Evolutionary conservation across 1,140 invertebrate genomes (phyloP).

Genomic region (Brachionus calyciflorus): DNA sequence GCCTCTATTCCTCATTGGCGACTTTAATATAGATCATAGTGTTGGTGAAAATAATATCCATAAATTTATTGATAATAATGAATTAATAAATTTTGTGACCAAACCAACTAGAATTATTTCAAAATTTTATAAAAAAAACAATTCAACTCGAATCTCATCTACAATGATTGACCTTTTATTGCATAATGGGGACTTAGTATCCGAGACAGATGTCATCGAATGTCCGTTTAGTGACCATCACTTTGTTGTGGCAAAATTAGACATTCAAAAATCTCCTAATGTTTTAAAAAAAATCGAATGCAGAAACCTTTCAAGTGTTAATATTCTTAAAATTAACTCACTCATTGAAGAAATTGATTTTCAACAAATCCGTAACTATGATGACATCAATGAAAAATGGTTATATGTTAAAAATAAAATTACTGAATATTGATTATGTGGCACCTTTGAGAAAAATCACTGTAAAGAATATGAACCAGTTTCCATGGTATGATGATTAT

Average conservation of each 20-base stretch:
- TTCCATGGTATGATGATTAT: too few relatives aligned
- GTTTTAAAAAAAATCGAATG: not conserved
- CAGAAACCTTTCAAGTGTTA: not conserved
- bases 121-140: not conserved
- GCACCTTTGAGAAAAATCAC: too few relatives aligned
- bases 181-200: not conserved
- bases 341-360: not conserved
- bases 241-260: not conserved
- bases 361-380: not conserved
- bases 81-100: too few relatives aligned
- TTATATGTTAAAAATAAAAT: not conserved
- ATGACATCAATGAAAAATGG: not conserved
- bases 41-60: too few relatives aligned
- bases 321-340: too few relatives aligned
- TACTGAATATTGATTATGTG: not conserved
- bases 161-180: not conserved
- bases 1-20: too few relatives aligned
- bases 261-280: not conserved
- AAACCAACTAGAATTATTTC: not conserved
- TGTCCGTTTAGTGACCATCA: too few relatives aligned
- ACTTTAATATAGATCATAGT: too few relatives aligned
- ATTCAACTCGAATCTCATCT: not conserved
- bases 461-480: not conserved
- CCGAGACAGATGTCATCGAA: not conserved
- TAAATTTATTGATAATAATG: too few relatives aligned